Evolutionary conservation across 2,797 vertebrate genomes (phyloP).

Genomic region (Lacerta agilis): DNA sequence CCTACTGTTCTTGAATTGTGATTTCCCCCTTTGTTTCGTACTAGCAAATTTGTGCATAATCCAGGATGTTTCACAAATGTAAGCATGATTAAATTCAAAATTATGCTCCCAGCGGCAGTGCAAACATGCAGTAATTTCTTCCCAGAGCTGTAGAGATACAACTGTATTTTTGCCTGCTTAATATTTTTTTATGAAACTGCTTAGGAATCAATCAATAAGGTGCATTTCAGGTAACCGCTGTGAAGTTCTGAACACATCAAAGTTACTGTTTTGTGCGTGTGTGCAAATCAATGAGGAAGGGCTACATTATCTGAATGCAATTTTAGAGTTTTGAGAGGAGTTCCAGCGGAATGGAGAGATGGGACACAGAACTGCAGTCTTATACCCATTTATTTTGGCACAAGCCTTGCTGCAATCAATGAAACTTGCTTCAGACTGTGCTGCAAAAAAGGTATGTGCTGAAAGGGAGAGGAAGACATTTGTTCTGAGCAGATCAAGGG

Average conservation of each 20-base stretch:
- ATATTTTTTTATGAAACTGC: slow-evolving; percentile 6
- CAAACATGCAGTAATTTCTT: not conserved
- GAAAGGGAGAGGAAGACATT: not conserved
- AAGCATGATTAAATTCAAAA: slow-evolving; percentile 15
- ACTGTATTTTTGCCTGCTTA: not conserved
- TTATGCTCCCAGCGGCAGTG: not conserved
- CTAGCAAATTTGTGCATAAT: slow-evolving; percentile 33
- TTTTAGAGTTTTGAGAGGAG: not conserved
- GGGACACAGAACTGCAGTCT: not conserved
- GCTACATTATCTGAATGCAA: slow-evolving; percentile 5
- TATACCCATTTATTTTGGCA: not conserved
- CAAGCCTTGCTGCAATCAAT: not conserved
- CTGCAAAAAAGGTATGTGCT: not conserved
- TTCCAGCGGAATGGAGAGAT: not conserved
- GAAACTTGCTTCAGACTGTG: not conserved
- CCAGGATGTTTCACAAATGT: slow-evolving; percentile 15
- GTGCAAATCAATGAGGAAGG: not conserved
- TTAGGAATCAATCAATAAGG: slow-evolving; percentile 19
- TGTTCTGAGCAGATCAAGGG: not conserved
- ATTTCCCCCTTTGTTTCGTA: slow-evolving; percentile 15
- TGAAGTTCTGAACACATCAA: slow-evolving; percentile 24
- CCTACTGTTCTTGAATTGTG: slow-evolving; percentile 38
- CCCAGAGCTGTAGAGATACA: not conserved
- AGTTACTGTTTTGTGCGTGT: not conserved
- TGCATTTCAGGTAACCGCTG: slow-evolving; percentile 2